Percentiles rank a stretch among this genome's conserved stretches.
Conservation (phyloP, 2,888 invertebrate genomes). For the Pharmacophagus antenor region DNA sequence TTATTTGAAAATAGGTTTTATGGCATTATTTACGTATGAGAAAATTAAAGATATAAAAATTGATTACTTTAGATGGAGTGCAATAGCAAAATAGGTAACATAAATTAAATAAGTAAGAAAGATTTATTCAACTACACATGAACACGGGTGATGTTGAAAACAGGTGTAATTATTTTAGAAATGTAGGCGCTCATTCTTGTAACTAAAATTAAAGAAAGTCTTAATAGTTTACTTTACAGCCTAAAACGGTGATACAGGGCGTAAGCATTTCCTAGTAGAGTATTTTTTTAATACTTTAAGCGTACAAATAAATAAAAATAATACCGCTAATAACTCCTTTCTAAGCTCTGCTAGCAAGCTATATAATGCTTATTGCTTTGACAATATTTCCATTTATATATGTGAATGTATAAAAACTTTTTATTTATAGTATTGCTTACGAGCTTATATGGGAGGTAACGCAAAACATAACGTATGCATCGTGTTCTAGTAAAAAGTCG, state of each 20-base stretch:
- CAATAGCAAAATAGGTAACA: no score
- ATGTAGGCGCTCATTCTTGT: background rate
- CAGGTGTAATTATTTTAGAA: background rate
- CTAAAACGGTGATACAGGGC: background rate
- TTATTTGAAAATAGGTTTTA: no score
- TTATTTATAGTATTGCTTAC: background rate
- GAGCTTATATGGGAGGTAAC: background rate
- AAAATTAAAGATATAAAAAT: no score
- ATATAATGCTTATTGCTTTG: background rate
- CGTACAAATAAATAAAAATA: background rate
- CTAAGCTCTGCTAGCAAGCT: background rate
- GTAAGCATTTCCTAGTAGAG: background rate
- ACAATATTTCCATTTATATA: slow-evolving; percentile 9
- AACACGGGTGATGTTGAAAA: no score
- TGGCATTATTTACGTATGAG: no score
- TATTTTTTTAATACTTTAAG: background rate
- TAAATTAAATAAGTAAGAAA: background rate
- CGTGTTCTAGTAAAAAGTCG: background rate
- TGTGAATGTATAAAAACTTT: slow-evolving; percentile 1
- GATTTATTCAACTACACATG: no score
- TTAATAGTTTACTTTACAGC: no score
- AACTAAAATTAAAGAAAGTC: background rate
- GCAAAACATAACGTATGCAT: slow-evolving; percentile 1
- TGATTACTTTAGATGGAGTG: no score
- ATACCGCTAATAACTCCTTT: background rate